These are phyloP conservation scores for Psilopsiagon aurifrons DNA, from an alignment of 2,113 vertebrate genomes.

Conservation along the genomic window DNA sequence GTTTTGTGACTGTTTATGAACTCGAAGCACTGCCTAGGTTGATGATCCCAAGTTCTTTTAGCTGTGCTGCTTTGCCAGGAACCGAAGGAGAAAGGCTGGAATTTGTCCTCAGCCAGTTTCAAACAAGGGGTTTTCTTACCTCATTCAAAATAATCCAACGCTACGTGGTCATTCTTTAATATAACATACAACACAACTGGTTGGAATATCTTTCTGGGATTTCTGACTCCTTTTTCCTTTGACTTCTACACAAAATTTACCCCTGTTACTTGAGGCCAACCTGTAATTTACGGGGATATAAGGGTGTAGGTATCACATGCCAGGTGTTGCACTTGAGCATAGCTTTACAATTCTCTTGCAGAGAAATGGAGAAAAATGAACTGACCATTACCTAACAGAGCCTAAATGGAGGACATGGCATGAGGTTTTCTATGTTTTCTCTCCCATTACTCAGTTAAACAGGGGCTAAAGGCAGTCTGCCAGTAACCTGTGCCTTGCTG, in stretches of 20 bases:
- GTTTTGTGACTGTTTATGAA: neutral
- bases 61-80: neutral
- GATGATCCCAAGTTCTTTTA: neutral
- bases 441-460: neutral
- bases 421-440: neutral
- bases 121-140: neutral
- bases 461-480: neutral
- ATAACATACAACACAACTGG: neutral
- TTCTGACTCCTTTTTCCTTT: neutral
- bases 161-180: neutral
- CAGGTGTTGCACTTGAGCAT: neutral
- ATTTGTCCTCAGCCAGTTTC: neutral
- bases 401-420: fast-evolving
- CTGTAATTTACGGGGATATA: neutral
- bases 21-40: neutral
- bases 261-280: neutral
- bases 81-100: neutral
- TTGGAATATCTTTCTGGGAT: neutral
- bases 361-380: neutral
- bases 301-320: fast-evolving
- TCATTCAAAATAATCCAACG: neutral
- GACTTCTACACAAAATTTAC: neutral
- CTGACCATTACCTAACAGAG: neutral
- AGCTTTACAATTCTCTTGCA: neutral
- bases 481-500: neutral